phyloP scores from a whole-genome alignment of 2,888 invertebrate genomes.

The Microctonus aethiopoides region DNA sequence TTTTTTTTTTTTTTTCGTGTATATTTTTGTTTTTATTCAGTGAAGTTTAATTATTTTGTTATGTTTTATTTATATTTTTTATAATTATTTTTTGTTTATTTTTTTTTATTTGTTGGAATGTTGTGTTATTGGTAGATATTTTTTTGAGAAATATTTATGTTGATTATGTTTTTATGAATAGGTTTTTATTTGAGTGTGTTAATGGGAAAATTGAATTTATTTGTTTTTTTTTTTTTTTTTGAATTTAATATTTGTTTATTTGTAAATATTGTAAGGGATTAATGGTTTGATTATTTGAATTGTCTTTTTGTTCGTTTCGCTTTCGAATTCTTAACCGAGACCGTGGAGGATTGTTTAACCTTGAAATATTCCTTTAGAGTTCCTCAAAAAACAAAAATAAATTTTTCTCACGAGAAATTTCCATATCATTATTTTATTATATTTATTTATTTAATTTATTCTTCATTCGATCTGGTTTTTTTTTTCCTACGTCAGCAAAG shows the following conservation, averaged over 20 bases:
- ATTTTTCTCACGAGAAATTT: conserved; percentile 33
- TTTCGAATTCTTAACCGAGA: conserved; percentile 18
- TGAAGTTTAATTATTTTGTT: not conserved
- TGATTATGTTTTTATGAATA: not conserved
- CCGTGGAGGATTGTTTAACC: conserved; percentile 32
- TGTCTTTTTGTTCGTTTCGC: not conserved
- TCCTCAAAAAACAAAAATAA: conserved; percentile 27
- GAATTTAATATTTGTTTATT: not conserved
- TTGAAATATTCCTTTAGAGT: conserved; percentile 39
- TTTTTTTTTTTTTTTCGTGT: not conserved
- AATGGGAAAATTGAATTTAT: not conserved
- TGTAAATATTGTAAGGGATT: no score
- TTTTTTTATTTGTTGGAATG: not conserved
- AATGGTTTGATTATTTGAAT: no score
- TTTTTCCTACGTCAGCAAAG: conserved; percentile 8
- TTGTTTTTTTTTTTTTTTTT: not conserved
- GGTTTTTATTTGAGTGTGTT: not conserved
- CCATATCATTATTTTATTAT: not conserved
- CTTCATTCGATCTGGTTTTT: not conserved
- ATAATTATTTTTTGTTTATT: no score
- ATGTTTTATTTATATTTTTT: not conserved
- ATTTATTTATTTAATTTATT: not conserved
- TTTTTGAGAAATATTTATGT: not conserved
- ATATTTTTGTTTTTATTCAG: not conserved
- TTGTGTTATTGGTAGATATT: not conserved